These are phyloP conservation scores for Phyllostomus discolor DNA, from an alignment of 2,113 vertebrate species.

Conservation along the genomic window DNA sequence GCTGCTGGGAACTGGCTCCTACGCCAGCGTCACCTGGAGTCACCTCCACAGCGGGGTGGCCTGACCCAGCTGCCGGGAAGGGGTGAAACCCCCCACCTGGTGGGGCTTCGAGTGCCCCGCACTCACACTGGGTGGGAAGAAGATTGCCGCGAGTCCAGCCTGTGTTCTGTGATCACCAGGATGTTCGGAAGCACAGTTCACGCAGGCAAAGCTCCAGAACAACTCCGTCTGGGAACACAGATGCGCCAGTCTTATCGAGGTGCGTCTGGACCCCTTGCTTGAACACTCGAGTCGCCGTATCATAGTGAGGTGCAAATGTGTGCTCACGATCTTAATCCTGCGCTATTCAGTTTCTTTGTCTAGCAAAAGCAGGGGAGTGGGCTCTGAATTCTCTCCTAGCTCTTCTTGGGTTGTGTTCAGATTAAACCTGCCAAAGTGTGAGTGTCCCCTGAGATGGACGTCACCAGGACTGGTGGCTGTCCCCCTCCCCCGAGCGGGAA, in stretches of 20 bases:
- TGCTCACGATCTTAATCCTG: neutral
- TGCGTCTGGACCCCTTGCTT: neutral
- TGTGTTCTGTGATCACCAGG: neutral
- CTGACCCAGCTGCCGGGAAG: neutral
- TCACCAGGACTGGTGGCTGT: neutral
- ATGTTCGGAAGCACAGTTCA: neutral
- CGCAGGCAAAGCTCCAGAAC: neutral
- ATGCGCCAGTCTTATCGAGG: neutral
- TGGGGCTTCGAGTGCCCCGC: neutral
- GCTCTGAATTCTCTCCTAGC: neutral
- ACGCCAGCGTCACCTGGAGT: neutral
- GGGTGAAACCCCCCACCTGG: neutral
- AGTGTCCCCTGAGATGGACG: neutral
- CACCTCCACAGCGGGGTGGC: neutral
- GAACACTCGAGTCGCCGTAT: neutral
- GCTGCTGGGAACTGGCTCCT: neutral
- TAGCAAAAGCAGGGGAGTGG: constrained; percentile 35
- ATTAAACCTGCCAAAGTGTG: neutral
- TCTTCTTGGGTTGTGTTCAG: neutral
- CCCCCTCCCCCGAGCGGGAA: neutral
- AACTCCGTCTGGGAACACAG: neutral
- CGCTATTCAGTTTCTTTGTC: neutral
- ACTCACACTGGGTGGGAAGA: neutral
- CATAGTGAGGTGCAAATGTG: neutral
- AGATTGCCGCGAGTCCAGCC: neutral